These are phyloP conservation scores for Pogona vitticeps DNA, from an alignment of 2,113 vertebrate species.

Conservation along the genomic window DNA sequence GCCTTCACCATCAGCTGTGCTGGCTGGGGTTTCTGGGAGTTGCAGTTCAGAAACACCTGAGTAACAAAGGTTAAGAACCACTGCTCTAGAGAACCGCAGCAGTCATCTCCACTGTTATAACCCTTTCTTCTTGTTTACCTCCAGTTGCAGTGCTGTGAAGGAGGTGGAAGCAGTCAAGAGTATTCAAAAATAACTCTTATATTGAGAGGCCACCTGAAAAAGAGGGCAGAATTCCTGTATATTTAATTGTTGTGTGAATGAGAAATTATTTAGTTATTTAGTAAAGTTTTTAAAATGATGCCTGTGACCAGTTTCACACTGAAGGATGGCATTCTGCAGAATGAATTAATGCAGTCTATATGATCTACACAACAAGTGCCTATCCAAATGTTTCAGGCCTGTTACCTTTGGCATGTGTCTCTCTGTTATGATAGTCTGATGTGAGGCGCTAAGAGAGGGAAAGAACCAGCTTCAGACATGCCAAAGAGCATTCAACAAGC, in stretches of 20 bases:
- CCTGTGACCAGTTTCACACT: background rate
- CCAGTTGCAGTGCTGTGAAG: no score
- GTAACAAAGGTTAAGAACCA: no score
- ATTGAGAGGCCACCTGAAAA: no score
- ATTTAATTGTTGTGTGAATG: no score
- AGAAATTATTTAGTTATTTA: no score
- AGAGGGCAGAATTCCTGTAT: no score
- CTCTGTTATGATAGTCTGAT: conserved; percentile 24
- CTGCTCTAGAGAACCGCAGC: background rate
- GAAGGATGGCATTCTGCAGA: background rate
- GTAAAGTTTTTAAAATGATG: background rate
- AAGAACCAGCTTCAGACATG: conserved; percentile 12
- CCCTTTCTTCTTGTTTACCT: background rate
- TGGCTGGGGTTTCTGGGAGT: no score
- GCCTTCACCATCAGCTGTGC: no score
- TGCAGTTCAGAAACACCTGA: no score
- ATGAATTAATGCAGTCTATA: background rate
- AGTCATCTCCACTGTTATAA: background rate
- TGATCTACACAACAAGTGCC: background rate
- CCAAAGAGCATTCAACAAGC: conserved; percentile 25
- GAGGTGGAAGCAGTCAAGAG: no score
- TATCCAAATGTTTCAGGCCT: background rate
- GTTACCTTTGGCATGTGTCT: background rate
- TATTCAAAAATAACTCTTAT: no score
- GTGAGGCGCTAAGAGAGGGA: conserved; percentile 29